phyloP scores from a whole-genome alignment of 2,113 vertebrate species.

The Bubo bubo region DNA sequence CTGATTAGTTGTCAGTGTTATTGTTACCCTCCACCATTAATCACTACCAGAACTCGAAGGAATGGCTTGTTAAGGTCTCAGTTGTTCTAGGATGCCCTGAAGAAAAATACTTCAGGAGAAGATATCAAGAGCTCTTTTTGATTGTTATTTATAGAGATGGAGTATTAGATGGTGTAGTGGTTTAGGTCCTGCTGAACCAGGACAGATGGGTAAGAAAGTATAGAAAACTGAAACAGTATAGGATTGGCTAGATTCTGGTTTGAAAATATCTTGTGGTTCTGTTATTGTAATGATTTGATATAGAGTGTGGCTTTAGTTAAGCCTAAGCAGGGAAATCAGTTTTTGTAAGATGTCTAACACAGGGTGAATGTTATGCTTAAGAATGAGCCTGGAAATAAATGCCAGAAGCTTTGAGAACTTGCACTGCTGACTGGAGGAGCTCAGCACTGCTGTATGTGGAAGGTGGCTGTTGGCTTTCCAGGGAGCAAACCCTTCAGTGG shows the following conservation, averaged over 20 bases:
- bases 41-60: background rate
- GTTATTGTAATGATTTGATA: background rate
- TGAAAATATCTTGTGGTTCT: background rate
- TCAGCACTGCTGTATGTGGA: accelerated
- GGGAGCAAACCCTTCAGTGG: background rate
- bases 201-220: background rate
- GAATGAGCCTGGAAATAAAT: background rate
- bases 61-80: background rate
- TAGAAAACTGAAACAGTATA: accelerated
- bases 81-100: background rate
- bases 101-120: background rate
- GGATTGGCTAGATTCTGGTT: background rate
- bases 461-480: background rate
- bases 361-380: background rate
- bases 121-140: background rate
- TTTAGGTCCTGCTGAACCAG: no score
- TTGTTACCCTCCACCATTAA: background rate
- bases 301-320: background rate
- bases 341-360: background rate
- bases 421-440: background rate
- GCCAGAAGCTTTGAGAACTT: background rate
- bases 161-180: background rate
- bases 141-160: background rate
- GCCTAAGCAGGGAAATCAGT: accelerated
- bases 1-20: background rate